Conservation (phyloP, 2,888 invertebrate species). For the Tipula vernalis region DNA sequence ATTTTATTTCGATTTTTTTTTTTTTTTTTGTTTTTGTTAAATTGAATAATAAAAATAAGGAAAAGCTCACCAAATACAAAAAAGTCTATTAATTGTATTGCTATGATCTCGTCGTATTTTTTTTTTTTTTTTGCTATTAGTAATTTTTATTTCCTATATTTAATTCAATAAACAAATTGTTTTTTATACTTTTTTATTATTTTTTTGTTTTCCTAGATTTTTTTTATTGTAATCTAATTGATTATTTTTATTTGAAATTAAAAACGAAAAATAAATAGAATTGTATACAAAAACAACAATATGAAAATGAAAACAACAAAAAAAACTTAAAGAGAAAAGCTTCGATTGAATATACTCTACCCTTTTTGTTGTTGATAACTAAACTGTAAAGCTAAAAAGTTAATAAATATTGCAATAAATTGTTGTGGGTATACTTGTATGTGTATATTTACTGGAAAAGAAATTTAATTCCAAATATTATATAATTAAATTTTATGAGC, state of each 20-base stretch:
- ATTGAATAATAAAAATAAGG: neutral
- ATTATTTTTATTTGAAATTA: neutral
- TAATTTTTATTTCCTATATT: neutral
- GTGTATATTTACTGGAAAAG: too few species aligned
- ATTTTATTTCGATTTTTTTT: neutral
- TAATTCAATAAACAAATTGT: slow-evolving; percentile 4
- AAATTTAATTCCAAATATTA: too few species aligned
- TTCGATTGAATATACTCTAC: neutral
- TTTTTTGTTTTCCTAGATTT: neutral
- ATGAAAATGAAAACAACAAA: too few species aligned
- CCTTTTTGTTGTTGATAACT: neutral
- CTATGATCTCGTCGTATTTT: neutral
- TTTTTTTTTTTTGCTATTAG: neutral
- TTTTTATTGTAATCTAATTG: neutral
- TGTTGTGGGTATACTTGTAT: too few species aligned
- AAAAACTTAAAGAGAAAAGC: neutral
- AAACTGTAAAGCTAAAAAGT: neutral
- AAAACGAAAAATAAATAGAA: neutral
- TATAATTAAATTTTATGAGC: too few species aligned
- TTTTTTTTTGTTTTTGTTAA: neutral
- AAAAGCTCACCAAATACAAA: neutral
- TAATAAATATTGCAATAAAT: neutral
- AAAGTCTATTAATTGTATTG: neutral
- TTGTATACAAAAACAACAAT: neutral
- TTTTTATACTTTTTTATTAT: neutral